Base-by-base conservation (phyloP, 2,888 invertebrate genomes). In the Tipula helvola region DNA sequence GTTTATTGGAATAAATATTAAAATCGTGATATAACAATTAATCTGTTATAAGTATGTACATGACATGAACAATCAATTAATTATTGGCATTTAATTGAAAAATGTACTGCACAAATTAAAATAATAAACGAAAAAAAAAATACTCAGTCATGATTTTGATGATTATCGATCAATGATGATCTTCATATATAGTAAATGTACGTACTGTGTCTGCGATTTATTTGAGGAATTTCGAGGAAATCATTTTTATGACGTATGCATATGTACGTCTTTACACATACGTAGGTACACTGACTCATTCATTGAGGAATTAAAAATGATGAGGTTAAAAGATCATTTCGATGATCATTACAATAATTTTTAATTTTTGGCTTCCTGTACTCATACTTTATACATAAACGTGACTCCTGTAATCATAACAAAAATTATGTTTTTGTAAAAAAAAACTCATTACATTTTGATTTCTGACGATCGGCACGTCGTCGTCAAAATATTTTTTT, bases 1-100 rank as follows among this genome's bases (percentile, higher is more conserved):
- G 28, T 71, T 71, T 71, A 71, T 71, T 71, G 28, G 28, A 71
- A 71, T 71, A 28, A 71, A 71, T 71, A 71, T 18, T 71, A 28
- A 71, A 71, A 71, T 71, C 71, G 71, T 71, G 71, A 71, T 71
- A 71, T 71, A 71, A 71, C 71, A 71, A 71, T 71, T 71, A 71
- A 71, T 71, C 8, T 71, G 10, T 71, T 71, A 71, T 71, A 47
- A 10, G 4, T 52, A 28, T 71, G 28, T 3, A 71, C 71, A 18
- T 28, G 71, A 71, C 71, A 71, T 28, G 71, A 71, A 28, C 71
- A 71, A 71, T 71, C 71, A 71, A 71, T 71, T 71, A 71, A 71
- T 71, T 71, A 39, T 39, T 39, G 39, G 39, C 5, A 39, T 39
- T 39, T 39, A 39, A 39, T 39, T 39, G 39, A 39, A 39, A 39